phyloP scores from a whole-genome alignment of 1,140 invertebrate species.

The Magallana ariakensis region DNA sequence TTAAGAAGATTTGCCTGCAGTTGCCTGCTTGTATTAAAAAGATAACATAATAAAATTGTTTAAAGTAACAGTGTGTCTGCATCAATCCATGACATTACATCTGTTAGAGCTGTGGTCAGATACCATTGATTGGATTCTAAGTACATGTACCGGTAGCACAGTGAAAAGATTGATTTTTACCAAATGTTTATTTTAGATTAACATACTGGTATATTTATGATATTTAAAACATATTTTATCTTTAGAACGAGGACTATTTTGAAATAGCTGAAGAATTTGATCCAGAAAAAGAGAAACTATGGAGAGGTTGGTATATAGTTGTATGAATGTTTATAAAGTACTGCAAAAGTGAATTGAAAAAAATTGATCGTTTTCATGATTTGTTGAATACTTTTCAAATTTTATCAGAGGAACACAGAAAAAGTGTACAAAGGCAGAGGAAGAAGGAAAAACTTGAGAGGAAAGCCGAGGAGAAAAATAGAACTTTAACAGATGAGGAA shows the following conservation, averaged over 20 bases:
- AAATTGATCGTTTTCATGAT: background rate
- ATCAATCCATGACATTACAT: too few relatives aligned
- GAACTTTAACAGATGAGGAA: constrained; percentile 51
- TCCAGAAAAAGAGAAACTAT: constrained; percentile 62
- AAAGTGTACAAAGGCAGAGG: constrained; percentile 45
- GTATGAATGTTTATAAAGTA: background rate
- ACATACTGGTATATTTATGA: too few relatives aligned
- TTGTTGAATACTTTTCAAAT: background rate
- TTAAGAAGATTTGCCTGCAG: too few relatives aligned
- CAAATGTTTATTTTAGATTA: too few relatives aligned
- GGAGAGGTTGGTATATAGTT: constrained; percentile 59
- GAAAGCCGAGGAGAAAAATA: constrained; percentile 3
- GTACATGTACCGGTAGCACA: too few relatives aligned
- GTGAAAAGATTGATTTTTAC: too few relatives aligned
- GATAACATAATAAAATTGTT: too few relatives aligned
- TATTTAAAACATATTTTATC: background rate
- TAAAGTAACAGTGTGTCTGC: too few relatives aligned
- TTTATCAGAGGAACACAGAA: constrained; percentile 56
- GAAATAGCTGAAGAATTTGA: constrained; percentile 69
- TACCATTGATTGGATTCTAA: too few relatives aligned
- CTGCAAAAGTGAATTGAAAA: background rate
- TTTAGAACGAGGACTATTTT: constrained; percentile 24
- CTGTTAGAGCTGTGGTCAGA: too few relatives aligned
- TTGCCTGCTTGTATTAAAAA: too few relatives aligned
- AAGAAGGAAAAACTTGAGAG: constrained; percentile 42